Evolutionary conservation across 2,888 invertebrate genomes (phyloP).

Genomic region (Criorhina ranunculi): DNA sequence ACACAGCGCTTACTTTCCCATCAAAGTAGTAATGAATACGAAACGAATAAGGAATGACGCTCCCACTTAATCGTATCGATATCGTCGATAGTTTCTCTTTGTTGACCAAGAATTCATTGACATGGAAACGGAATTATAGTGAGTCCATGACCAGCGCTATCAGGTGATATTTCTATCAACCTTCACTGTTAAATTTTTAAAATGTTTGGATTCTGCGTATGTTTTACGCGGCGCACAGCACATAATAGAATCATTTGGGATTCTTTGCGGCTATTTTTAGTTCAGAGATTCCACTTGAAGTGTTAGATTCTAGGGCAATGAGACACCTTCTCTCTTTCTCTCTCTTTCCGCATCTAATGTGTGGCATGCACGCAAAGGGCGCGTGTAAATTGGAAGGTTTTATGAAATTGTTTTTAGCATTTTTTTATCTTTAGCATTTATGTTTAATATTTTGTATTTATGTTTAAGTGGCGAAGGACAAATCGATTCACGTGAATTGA

Average conservation of each 20-base stretch:
- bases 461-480: background rate
- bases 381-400: slow-evolving; percentile 44
- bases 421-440: background rate
- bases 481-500: slow-evolving; percentile 13
- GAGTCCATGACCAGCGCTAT: slow-evolving; percentile 8
- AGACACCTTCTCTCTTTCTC: too few relatives aligned
- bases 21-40: slow-evolving; percentile 22
- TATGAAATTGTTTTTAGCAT: background rate
- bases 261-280: slow-evolving; percentile 22
- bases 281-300: slow-evolving; percentile 2
- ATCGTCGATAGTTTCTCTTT: slow-evolving; percentile 6
- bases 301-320: slow-evolving; percentile 36
- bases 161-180: slow-evolving; percentile 19
- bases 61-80: slow-evolving; percentile 3
- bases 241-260: slow-evolving; percentile 9
- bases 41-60: slow-evolving; percentile 23
- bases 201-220: background rate
- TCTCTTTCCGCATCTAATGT: background rate
- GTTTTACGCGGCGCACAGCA: slow-evolving; percentile 4
- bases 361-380: slow-evolving; percentile 36
- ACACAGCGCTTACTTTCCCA: slow-evolving; percentile 4
- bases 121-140: slow-evolving; percentile 1
- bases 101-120: slow-evolving; percentile 13
- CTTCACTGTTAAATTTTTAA: background rate
- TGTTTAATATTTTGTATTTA: slow-evolving; percentile 4